These are phyloP conservation scores for Lepus townsendii DNA, from an alignment of 2,797 vertebrate species.

Conservation along the genomic window DNA sequence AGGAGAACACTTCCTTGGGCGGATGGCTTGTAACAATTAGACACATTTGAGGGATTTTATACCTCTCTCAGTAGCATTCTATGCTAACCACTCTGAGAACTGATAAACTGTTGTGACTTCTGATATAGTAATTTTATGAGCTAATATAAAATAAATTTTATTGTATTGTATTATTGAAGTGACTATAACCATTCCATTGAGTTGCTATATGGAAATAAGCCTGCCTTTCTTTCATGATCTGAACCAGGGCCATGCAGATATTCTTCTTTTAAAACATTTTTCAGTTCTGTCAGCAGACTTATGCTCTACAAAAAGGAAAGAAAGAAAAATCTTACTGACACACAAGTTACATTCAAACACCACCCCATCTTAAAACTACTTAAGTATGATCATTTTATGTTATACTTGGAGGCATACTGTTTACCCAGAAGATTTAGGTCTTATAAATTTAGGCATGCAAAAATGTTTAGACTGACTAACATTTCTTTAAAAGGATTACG, in stretches of 20 bases:
- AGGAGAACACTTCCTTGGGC: constrained; percentile 72
- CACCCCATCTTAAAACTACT: background rate
- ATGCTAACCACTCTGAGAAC: constrained; percentile 58
- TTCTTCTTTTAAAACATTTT: constrained; percentile 53
- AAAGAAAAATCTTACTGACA: constrained; percentile 42
- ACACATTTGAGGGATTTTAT: constrained; percentile 77
- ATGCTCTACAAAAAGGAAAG: background rate
- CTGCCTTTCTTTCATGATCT: constrained; percentile 54
- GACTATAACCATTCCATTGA: constrained; percentile 59
- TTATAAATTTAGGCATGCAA: constrained; percentile 33
- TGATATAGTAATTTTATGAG: constrained; percentile 75
- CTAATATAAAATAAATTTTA: constrained; percentile 75
- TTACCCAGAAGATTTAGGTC: constrained; percentile 53
- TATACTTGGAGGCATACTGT: background rate
- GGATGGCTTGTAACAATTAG: constrained; percentile 84
- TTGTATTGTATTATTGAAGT: constrained; percentile 72
- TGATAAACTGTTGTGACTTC: constrained; percentile 67
- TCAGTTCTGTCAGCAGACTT: background rate
- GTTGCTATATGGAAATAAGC: constrained; percentile 65
- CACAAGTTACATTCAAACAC: constrained; percentile 60
- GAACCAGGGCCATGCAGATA: background rate
- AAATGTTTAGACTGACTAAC: constrained; percentile 38
- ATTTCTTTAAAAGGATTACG: constrained; percentile 36
- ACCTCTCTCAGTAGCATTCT: constrained; percentile 53
- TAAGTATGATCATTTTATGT: constrained; percentile 63